These are phyloP conservation scores for Diadumene lineata DNA, from an alignment of 92 coral and sea anemone genomes.

Conservation along the genomic window DNA sequence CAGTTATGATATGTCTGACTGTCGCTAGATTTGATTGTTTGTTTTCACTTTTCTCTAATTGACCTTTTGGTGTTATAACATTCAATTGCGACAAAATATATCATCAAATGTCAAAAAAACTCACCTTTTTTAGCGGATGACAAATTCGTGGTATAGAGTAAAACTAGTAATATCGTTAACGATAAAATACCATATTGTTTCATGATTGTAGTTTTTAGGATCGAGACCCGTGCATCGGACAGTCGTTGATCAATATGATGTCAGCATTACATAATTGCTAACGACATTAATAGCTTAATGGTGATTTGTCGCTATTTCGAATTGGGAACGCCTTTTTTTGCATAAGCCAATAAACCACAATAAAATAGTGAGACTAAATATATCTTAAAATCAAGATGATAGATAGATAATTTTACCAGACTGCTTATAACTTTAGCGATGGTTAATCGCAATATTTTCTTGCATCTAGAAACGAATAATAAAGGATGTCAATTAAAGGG, in stretches of 20 bases:
- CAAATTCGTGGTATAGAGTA: not conserved
- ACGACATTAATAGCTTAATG: not conserved
- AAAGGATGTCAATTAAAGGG: too few species aligned
- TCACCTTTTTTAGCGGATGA: not conserved
- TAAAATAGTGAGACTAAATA: not conserved
- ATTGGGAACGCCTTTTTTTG: not conserved
- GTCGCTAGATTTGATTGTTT: not conserved
- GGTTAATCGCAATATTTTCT: too few species aligned
- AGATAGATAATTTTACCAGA: too few species aligned
- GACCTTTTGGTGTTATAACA: not conserved
- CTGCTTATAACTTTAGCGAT: too few species aligned
- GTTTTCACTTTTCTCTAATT: not conserved
- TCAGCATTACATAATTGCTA: constrained; percentile 3
- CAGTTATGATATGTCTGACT: not conserved
- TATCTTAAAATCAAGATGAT: not conserved
- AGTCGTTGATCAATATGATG: not conserved
- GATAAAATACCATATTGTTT: not conserved
- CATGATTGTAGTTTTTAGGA: not conserved
- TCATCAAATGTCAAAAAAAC: not conserved
- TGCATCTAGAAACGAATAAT: too few species aligned
- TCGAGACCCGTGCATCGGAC: not conserved
- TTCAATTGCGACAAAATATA: not conserved
- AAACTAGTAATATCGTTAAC: not conserved
- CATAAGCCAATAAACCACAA: not conserved
- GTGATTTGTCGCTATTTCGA: constrained; percentile 7